These are phyloP conservation scores for Drosophila leontia DNA, from an alignment of 1,140 invertebrate genomes.

Conservation along the genomic window DNA sequence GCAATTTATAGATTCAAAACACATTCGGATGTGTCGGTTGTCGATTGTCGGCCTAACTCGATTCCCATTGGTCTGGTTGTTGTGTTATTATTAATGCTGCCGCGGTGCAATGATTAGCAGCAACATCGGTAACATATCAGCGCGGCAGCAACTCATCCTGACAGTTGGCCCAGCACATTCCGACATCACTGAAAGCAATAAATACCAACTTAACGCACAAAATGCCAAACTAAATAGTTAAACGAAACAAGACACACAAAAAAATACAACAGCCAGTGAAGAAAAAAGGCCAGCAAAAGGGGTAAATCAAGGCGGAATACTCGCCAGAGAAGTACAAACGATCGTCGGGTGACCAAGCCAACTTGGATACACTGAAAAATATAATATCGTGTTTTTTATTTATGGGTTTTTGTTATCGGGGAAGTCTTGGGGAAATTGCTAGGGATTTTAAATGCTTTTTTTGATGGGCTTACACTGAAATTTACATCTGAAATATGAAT, in stretches of 20 bases:
- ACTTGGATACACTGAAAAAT: slow-evolving; percentile 1
- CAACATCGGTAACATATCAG: slow-evolving; percentile 28
- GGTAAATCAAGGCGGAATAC: slow-evolving; percentile 29
- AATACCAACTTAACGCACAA: slow-evolving; percentile 85
- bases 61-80: slow-evolving; percentile 63
- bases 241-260: slow-evolving; percentile 53
- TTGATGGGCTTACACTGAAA: too few relatives aligned
- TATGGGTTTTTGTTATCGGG: not conserved
- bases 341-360: slow-evolving; percentile 24
- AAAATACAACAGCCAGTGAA: slow-evolving; percentile 4
- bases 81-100: slow-evolving; percentile 75
- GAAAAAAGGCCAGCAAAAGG: slow-evolving; percentile 24
- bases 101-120: slow-evolving; percentile 76
- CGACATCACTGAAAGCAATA: slow-evolving; percentile 85
- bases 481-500: too few relatives aligned
- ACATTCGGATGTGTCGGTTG: slow-evolving; percentile 38
- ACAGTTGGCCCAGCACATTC: slow-evolving; percentile 74
- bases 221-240: slow-evolving; percentile 84
- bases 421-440: not conserved
- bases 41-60: slow-evolving; percentile 24
- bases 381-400: not conserved
- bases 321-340: slow-evolving; percentile 9
- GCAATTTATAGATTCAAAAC: slow-evolving; percentile 75
- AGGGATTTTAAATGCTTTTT: not conserved
- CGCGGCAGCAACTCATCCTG: slow-evolving; percentile 68